Conservation (phyloP, 2,797 vertebrate species). For the Enteromius radiatus region DNA sequence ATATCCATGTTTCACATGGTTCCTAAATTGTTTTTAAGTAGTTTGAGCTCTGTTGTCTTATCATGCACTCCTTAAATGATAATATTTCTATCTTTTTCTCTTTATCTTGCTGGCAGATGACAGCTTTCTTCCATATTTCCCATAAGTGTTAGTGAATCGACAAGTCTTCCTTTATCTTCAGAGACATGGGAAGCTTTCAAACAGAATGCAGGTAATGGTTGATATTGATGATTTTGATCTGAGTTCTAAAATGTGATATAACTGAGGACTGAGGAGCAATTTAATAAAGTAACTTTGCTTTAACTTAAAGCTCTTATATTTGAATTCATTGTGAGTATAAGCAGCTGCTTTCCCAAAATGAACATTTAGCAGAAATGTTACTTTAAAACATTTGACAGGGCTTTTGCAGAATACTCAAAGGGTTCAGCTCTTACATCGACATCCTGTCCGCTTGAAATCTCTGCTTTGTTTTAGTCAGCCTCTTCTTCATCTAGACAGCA, state of each 20-base stretch:
- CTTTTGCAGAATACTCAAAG: slow-evolving; percentile 24
- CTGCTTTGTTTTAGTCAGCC: slow-evolving; percentile 29
- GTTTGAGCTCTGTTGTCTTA: background rate
- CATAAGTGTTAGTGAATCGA: slow-evolving; percentile 1
- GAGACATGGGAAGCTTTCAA: background rate
- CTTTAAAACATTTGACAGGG: slow-evolving; percentile 27
- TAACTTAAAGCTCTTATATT: background rate
- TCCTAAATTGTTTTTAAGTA: background rate
- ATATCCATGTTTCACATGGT: background rate
- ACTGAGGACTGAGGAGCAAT: background rate
- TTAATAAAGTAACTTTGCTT: background rate
- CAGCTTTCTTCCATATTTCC: slow-evolving; percentile 20
- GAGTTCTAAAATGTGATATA: background rate
- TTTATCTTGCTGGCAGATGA: slow-evolving; percentile 31
- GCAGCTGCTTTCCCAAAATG: background rate
- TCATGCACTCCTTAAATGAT: slow-evolving; percentile 16
- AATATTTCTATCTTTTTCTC: background rate
- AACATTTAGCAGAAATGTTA: slow-evolving; percentile 33
- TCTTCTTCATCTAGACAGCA: slow-evolving; percentile 25
- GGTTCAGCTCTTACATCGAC: background rate
- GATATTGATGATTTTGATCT: slow-evolving; percentile 5
- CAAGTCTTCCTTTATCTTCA: slow-evolving; percentile 19
- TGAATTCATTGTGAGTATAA: background rate
- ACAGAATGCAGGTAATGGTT: background rate
- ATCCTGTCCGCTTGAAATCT: slow-evolving; percentile 28